phyloP scores from a whole-genome alignment of 2,113 vertebrate species.

The Chitala chitala region DNA sequence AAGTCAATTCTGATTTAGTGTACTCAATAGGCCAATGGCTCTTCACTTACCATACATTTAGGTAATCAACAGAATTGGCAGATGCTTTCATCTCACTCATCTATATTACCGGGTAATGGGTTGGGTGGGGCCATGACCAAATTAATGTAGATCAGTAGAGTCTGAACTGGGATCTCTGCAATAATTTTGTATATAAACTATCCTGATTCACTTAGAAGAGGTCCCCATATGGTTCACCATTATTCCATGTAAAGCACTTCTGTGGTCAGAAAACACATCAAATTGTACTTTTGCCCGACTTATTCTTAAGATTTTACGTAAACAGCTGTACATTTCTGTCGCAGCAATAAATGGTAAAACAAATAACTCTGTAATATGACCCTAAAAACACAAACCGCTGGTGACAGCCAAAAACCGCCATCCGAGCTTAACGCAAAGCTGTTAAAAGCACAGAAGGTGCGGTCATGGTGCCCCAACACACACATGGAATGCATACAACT shows the following conservation, averaged over 20 bases:
- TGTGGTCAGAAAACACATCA: not conserved
- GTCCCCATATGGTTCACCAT: not conserved
- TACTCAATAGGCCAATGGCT: not conserved
- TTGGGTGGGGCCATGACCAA: not conserved
- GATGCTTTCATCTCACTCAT: not conserved
- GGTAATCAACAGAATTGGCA: not conserved
- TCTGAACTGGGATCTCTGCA: not conserved
- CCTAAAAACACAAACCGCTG: too few relatives aligned
- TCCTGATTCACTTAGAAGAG: not conserved
- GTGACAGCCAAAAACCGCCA: too few relatives aligned
- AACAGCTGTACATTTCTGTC: too few relatives aligned
- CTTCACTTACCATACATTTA: not conserved
- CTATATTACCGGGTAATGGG: not conserved
- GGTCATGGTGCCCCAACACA: too few relatives aligned
- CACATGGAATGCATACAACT: not conserved
- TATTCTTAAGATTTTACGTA: too few relatives aligned
- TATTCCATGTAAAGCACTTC: not conserved
- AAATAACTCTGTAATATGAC: too few relatives aligned
- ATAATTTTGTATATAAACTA: not conserved
- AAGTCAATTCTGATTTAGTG: not conserved
- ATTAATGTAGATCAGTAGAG: not conserved
- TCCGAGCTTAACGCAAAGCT: too few relatives aligned
- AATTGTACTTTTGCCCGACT: not conserved
- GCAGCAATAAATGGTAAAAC: too few relatives aligned
- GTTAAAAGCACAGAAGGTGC: too few relatives aligned